A percentile compares a stretch with the other conserved stretches of the same genome.
These are phyloP conservation scores for Rhodinocichla rosea DNA, from an alignment of 2,113 vertebrate species.

Conservation along the genomic window DNA sequence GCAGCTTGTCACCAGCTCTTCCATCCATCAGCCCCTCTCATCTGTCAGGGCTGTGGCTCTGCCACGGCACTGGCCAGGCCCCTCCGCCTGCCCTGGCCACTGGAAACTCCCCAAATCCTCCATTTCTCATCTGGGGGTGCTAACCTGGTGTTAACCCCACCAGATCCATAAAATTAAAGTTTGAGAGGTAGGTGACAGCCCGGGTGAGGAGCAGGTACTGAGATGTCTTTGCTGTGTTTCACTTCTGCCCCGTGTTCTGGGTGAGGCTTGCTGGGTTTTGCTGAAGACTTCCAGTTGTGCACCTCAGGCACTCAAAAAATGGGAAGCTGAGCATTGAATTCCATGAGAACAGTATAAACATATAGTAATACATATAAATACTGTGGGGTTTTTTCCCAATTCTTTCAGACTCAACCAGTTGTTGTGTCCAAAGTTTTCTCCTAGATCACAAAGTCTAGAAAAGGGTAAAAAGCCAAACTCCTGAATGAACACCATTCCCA, in stretches of 20 bases:
- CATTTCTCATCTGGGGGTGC: neutral
- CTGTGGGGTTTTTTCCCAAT: fast-evolving
- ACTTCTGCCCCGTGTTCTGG: neutral
- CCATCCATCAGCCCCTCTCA: conserved; percentile 51
- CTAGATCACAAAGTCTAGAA: fast-evolving
- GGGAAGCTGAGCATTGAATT: neutral
- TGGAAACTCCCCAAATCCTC: neutral
- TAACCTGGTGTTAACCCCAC: neutral
- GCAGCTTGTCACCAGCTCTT: conserved; percentile 37
- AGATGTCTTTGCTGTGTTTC: neutral
- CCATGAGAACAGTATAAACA: neutral
- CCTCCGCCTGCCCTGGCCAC: neutral
- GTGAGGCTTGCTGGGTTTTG: neutral
- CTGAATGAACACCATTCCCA: neutral
- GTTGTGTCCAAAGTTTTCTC: neutral
- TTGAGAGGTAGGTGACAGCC: neutral
- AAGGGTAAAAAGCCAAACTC: neutral
- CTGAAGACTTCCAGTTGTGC: neutral
- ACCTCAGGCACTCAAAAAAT: neutral
- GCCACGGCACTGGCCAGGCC: fast-evolving
- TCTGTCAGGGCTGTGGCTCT: neutral
- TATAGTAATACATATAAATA: neutral
- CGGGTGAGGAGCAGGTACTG: fast-evolving
- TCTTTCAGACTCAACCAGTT: neutral
- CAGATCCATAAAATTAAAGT: neutral